Conservation (phyloP, 1,140 invertebrate species). For the Aporrectodea caliginosa region DNA sequence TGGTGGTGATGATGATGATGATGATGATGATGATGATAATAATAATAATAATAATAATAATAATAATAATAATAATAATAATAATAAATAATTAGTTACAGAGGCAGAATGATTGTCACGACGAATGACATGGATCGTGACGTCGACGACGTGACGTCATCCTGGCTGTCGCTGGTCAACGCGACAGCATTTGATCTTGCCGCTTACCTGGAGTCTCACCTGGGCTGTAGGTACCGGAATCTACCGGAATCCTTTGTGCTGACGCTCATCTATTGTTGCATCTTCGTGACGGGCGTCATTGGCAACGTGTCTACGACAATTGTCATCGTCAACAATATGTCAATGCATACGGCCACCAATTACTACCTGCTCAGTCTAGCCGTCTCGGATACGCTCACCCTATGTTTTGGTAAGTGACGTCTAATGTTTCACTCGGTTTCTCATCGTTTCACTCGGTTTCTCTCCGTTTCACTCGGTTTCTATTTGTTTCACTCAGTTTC, state of each 20-base stretch:
- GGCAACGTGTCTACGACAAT: conserved; percentile 37
- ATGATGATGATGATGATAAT: no score
- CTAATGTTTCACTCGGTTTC: no score
- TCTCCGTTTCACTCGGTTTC: no score
- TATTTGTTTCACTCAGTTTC: no score
- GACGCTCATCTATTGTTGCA: conserved; percentile 32
- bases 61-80: no score
- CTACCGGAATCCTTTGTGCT: conserved; percentile 22
- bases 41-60: no score
- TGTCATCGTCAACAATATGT: conserved; percentile 33
- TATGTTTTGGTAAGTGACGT: conserved; percentile 58
- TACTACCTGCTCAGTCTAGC: conserved; percentile 86
- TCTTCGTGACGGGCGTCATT: conserved; percentile 33
- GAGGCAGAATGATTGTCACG: no score
- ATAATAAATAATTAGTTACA: no score
- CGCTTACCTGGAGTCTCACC: background rate
- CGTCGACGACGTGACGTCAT: no score
- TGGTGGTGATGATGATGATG: no score
- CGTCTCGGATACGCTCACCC: conserved; percentile 79
- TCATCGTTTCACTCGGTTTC: no score
- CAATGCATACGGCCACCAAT: conserved; percentile 64
- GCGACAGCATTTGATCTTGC: background rate
- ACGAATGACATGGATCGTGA: no score
- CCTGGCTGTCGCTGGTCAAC: background rate
- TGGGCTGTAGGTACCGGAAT: conserved; percentile 20